Evolutionary conservation across 2,888 invertebrate genomes (phyloP), one percentile per base, ranked within the genome.

Genomic region (Corythucha ciliata): DNA sequence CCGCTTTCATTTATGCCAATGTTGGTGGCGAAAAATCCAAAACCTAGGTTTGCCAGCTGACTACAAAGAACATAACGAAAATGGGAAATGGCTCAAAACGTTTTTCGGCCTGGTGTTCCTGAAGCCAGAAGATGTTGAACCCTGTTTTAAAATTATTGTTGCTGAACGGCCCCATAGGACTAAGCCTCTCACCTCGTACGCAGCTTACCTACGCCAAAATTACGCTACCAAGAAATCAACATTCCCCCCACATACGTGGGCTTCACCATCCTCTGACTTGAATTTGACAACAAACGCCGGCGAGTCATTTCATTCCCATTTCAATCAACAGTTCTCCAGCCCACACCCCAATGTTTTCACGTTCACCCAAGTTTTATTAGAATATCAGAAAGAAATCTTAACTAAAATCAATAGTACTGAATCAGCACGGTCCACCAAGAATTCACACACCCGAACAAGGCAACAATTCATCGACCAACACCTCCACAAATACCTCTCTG

Each of bases 1-100:
- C 44, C 20, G 48, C 37, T 55, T 52, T 47, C 54, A 52, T 45
- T 32, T 52, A 21, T 32, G 41, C 16, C 48, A 52, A 52, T 24
- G 52, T 20, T 52, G 52, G 51, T 48, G 52, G 52, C 39, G 47
- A 36, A 46, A 47, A 32, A 46, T 52, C 25, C 52, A 52, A 39
- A 21, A 32, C 36, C 24, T 47, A 24, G 51, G 52, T 33, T 29
- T 45, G 32, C 27, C 27, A 14, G 40, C 24, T 47, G 27, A 39
- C 48, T 55, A 49, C 34, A 44, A 42, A 48, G 48, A 52, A 32
- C 33, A 52, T 29, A 52, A 37, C 27, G 47, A 46, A 48, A 32
- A 37, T 47, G 29, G 52, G 46, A 25, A 40, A n/a, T 45, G 45
- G 45, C 25, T 45, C 21, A 33, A 45, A 10, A 27, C 14, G 22